These are phyloP conservation scores for Phrynosoma blainvillii DNA, from an alignment of 2,113 vertebrate genomes.

Conservation along the genomic window DNA sequence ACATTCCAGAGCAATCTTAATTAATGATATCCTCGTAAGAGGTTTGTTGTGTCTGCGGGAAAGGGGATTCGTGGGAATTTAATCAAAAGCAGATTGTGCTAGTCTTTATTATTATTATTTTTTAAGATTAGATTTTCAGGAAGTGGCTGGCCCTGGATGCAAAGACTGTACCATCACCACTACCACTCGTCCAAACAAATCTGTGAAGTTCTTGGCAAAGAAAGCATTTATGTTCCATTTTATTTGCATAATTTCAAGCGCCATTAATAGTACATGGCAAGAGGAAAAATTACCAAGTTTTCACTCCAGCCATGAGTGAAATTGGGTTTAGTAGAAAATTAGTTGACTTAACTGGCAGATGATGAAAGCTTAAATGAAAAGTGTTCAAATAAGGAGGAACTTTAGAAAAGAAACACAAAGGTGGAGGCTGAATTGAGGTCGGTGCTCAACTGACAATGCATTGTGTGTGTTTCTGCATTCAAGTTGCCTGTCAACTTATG, in stretches of 20 bases:
- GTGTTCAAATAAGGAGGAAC: slow-evolving; percentile 60
- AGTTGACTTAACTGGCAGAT: slow-evolving; percentile 80
- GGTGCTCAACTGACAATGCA: background rate
- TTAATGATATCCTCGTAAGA: slow-evolving; percentile 3
- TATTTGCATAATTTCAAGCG: slow-evolving; percentile 77
- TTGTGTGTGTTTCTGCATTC: too few relatives aligned
- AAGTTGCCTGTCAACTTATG: too few relatives aligned
- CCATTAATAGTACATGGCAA: slow-evolving; percentile 76
- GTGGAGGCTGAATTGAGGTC: slow-evolving; percentile 37
- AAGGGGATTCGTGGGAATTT: background rate
- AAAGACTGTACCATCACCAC: background rate
- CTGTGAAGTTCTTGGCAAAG: slow-evolving; percentile 20
- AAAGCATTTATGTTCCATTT: slow-evolving; percentile 56
- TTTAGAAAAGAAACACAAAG: background rate
- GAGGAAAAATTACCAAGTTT: slow-evolving; percentile 69
- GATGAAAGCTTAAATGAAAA: slow-evolving; percentile 70
- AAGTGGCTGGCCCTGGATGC: background rate
- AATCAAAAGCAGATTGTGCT: background rate
- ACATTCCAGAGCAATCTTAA: slow-evolving; percentile 15
- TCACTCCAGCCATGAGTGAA: slow-evolving; percentile 79
- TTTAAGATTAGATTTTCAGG: slow-evolving; percentile 3
- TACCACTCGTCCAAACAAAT: slow-evolving; percentile 14
- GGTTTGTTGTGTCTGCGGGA: background rate
- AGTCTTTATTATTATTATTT: background rate
- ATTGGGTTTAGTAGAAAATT: slow-evolving; percentile 80